Conservation (phyloP, 2,113 vertebrate species). For the Ia io region DNA sequence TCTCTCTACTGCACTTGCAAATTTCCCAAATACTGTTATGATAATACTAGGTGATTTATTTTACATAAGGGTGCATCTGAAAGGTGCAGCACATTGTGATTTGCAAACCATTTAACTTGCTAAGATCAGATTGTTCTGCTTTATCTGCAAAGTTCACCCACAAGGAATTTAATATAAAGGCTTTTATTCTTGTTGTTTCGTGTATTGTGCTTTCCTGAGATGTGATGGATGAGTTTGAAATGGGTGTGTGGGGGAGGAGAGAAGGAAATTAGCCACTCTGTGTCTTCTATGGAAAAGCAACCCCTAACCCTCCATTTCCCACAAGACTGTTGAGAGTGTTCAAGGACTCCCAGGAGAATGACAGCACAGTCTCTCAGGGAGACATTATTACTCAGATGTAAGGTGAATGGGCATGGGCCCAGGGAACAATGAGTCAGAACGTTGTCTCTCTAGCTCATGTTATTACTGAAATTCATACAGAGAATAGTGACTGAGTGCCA, state of each 20-base stretch:
- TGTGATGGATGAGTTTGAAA: conserved; percentile 75
- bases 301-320: conserved; percentile 21
- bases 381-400: conserved; percentile 1
- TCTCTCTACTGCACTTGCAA: conserved; percentile 62
- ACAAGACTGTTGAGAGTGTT: not conserved
- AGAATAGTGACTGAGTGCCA: not conserved
- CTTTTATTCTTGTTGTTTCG: conserved; percentile 71
- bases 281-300: conserved; percentile 23
- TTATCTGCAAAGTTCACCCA: conserved; percentile 64
- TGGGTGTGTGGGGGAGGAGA: conserved; percentile 41
- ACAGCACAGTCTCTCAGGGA: not conserved
- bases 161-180: conserved; percentile 71
- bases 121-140: conserved; percentile 62
- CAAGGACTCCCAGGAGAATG: conserved; percentile 33
- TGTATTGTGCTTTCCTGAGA: conserved; percentile 60
- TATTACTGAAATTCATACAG: not conserved
- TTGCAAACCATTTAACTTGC: conserved; percentile 75
- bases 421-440: not conserved
- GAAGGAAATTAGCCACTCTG: conserved; percentile 45
- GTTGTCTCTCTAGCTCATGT: not conserved
- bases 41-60: conserved; percentile 77
- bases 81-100: conserved; percentile 72
- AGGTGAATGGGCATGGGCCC: not conserved
- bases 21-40: conserved; percentile 70
- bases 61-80: conserved; percentile 66